A percentile compares a stretch with the other conserved stretches of the same genome.
phyloP scores from a whole-genome alignment of 2,113 vertebrate species.

The Laterallus jamaicensis region DNA sequence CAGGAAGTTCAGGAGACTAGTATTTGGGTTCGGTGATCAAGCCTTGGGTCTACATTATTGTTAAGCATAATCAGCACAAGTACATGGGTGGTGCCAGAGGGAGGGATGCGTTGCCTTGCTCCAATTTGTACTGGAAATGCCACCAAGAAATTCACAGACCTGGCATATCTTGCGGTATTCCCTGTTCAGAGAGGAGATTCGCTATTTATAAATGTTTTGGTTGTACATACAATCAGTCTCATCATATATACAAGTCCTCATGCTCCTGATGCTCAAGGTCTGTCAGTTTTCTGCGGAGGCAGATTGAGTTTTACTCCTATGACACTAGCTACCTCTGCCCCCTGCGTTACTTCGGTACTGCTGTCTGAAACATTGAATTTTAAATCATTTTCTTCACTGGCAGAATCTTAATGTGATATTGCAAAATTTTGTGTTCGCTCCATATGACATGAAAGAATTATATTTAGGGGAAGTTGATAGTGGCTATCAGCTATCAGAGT shows the following conservation, averaged over 20 bases:
- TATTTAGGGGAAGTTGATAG: background rate
- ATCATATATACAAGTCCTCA: background rate
- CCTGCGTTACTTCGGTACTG: accelerated
- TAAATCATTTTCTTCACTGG: background rate
- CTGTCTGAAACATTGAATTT: background rate
- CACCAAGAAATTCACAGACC: background rate
- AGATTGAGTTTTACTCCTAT: background rate
- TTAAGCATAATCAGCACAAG: accelerated
- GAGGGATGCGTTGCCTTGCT: background rate
- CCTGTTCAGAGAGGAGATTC: background rate
- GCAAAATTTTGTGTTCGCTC: background rate
- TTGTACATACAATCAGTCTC: background rate
- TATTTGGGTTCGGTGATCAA: background rate
- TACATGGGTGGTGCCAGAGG: background rate
- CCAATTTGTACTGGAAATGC: background rate
- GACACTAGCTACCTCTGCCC: background rate
- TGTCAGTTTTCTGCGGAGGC: background rate
- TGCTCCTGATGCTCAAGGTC: background rate
- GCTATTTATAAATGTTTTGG: background rate
- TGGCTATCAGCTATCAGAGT: background rate
- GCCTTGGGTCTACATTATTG: background rate
- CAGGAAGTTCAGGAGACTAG: background rate
- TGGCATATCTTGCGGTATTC: accelerated
- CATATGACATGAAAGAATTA: background rate
- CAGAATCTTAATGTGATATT: background rate